Percentiles rank a stretch among this genome's conserved stretches.
Conservation (phyloP, 2,888 invertebrate genomes). For the Drosophila rubida region DNA sequence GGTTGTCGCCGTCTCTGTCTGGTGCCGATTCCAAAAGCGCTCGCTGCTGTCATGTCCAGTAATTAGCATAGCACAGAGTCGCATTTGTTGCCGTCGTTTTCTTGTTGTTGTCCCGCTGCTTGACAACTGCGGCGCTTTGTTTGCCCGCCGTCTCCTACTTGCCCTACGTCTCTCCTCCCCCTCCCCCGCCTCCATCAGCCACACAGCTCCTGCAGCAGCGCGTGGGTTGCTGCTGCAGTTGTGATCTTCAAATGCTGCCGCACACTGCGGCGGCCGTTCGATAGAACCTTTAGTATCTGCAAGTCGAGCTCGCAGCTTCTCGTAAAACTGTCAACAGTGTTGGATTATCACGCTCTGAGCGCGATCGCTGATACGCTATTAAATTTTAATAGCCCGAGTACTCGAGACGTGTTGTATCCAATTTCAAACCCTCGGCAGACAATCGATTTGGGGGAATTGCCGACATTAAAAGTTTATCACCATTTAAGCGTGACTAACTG, state of each 20-base stretch:
- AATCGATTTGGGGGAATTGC: background rate
- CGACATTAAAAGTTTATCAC: background rate
- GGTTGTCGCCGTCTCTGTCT: constrained; percentile 16
- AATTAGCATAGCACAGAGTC: constrained; percentile 78
- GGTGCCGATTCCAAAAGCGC: constrained; percentile 62
- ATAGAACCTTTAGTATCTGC: background rate
- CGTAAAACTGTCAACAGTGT: background rate
- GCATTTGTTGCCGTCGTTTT: constrained; percentile 43
- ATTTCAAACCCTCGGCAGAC: constrained; percentile 3
- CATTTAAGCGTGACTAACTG: background rate
- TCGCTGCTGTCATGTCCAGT: constrained; percentile 76
- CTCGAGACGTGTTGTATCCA: background rate
- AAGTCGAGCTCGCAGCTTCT: constrained; percentile 2
- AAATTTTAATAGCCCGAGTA: constrained; percentile 1
- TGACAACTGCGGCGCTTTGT: constrained; percentile 76
- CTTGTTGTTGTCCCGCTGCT: constrained; percentile 21
- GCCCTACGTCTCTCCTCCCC: background rate
- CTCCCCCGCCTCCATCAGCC: background rate
- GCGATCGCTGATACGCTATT: constrained; percentile 6
- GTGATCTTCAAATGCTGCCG: constrained; percentile 25
- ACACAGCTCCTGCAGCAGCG: background rate
- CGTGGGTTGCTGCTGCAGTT: constrained; percentile 46
- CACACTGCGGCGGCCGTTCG: background rate
- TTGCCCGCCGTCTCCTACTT: constrained; percentile 43
- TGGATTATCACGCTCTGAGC: background rate